These are phyloP conservation scores for Dallia pectoralis DNA, from an alignment of 2,797 vertebrate genomes.

Conservation along the genomic window DNA sequence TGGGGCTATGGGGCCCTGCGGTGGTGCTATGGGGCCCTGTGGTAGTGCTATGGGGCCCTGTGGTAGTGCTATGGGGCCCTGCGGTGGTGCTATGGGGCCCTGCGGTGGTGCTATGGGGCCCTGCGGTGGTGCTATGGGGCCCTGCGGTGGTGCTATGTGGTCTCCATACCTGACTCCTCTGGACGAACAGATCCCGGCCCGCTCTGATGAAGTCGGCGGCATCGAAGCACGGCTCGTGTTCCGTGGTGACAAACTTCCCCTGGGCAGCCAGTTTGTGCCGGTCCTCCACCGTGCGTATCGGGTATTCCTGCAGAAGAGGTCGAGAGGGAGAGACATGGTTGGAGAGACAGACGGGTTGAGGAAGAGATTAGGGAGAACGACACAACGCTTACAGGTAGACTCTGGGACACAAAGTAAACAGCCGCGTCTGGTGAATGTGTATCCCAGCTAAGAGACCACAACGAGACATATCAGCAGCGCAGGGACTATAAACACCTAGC, in stretches of 20 bases:
- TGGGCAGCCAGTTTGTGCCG: constrained; percentile 91
- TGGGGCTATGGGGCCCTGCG: no score
- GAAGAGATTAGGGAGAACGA: not conserved
- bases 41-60: no score
- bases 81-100: no score
- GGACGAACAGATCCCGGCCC: constrained; percentile 94
- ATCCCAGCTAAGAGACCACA: not conserved
- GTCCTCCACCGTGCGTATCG: constrained; percentile 92
- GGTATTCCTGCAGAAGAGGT: constrained; percentile 80
- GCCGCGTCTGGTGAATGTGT: not conserved
- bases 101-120: no score
- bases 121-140: no score
- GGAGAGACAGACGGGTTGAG: not conserved
- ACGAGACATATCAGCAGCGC: not conserved
- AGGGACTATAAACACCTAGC: not conserved
- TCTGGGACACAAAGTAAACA: not conserved
- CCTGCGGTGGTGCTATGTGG: not conserved
- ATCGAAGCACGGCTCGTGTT: constrained; percentile 97
- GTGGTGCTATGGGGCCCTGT: no score
- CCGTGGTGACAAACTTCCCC: constrained; percentile 98
- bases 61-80: no score
- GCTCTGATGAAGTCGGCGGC: constrained; percentile 98
- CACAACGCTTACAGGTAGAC: not conserved
- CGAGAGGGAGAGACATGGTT: no score
- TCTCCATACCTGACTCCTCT: constrained; percentile 91